These are phyloP conservation scores for Ridgeia piscesae DNA, from an alignment of 1,140 invertebrate species.

Conservation along the genomic window DNA sequence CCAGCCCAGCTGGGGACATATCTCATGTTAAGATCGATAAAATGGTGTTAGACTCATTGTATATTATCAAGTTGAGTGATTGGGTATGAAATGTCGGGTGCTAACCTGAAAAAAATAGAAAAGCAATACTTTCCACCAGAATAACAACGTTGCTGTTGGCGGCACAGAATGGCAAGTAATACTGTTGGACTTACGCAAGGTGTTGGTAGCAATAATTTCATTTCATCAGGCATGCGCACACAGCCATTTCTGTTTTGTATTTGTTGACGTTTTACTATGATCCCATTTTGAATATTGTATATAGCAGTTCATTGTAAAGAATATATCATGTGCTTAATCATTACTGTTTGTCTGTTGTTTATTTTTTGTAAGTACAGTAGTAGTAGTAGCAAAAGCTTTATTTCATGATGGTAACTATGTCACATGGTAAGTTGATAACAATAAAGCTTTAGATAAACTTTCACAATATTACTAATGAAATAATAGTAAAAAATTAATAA, in stretches of 20 bases:
- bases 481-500: no score
- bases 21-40: neutral
- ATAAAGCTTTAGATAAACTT: no score
- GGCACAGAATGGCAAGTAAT: neutral
- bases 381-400: no score
- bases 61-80: neutral
- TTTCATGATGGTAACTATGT: no score
- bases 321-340: neutral
- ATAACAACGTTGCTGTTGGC: neutral
- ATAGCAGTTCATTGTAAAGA: constrained; percentile 1
- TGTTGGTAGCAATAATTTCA: neutral
- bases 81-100: neutral
- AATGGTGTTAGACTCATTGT: neutral
- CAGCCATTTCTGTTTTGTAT: neutral
- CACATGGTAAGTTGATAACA: no score
- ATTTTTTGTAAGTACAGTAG: neutral
- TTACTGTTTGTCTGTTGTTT: neutral
- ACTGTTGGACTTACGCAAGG: neutral
- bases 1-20: neutral
- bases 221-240: neutral
- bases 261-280: neutral
- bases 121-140: neutral
- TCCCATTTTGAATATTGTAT: neutral
- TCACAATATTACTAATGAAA: no score
- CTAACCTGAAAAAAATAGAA: neutral